Evolutionary conservation across 2,113 vertebrate species (phyloP).

Genomic region (Pangasianodon gigas): DNA sequence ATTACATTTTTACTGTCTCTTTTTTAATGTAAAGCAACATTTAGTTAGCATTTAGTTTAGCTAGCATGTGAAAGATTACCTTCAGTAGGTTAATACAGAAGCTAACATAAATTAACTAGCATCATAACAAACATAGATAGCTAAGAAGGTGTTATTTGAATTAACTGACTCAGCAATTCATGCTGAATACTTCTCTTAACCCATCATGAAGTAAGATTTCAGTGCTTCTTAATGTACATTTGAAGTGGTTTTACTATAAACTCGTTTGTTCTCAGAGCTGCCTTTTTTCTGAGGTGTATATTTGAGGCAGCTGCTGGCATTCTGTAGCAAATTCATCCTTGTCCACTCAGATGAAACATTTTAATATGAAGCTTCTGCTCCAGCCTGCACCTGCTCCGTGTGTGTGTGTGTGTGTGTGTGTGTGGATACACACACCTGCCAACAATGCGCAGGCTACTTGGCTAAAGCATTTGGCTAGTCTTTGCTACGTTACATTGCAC

Average conservation of each 20-base stretch:
- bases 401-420: conserved; percentile 24
- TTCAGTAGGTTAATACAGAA: neutral
- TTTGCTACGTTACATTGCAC: conserved; percentile 19
- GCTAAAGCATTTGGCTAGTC: neutral
- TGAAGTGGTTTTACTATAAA: neutral
- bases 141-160: neutral
- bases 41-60: neutral
- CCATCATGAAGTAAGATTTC: neutral
- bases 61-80: neutral
- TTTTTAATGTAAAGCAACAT: neutral
- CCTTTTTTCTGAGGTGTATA: neutral
- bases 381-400: conserved; percentile 12
- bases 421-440: neutral
- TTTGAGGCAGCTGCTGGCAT: neutral
- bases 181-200: neutral
- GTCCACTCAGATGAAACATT: conserved; percentile 32
- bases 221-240: neutral
- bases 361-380: conserved; percentile 20
- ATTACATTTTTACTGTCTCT: neutral
- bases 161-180: neutral
- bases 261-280: neutral
- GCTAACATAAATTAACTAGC: neutral
- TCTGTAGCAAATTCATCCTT: conserved; percentile 12
- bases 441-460: neutral
- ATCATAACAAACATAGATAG: neutral